These are phyloP conservation scores for Lepisosteus osseus DNA, from an alignment of 2,113 vertebrate species.

Conservation along the genomic window DNA sequence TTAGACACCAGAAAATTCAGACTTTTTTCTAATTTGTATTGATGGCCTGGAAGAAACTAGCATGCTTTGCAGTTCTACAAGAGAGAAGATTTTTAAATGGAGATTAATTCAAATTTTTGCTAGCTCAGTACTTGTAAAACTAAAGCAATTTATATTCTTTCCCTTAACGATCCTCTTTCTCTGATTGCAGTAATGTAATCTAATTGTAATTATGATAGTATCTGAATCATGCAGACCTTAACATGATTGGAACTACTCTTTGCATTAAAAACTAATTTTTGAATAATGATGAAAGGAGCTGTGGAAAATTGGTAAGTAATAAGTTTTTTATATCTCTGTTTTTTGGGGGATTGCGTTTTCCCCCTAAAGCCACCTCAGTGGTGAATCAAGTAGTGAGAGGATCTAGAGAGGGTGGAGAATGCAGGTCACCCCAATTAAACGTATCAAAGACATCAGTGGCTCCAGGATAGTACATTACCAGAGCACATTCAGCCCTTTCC, in stretches of 20 bases:
- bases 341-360: constrained; percentile 45
- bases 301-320: constrained; percentile 99
- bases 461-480: constrained; percentile 38
- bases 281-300: constrained; percentile 99
- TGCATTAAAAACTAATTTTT: constrained; percentile 99
- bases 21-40: constrained; percentile 96
- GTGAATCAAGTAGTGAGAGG: constrained; percentile 47
- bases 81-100: constrained; percentile 98
- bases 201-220: constrained; percentile 99
- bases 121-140: constrained; percentile 99
- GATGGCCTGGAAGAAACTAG: constrained; percentile 93
- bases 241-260: constrained; percentile 99
- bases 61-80: constrained; percentile 93
- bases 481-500: constrained; percentile 49
- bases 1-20: constrained; percentile 54
- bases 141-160: constrained; percentile 99
- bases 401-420: constrained; percentile 32
- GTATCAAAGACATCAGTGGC: constrained; percentile 57
- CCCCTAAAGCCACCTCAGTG: constrained; percentile 48
- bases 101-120: constrained; percentile 99
- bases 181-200: constrained; percentile 99
- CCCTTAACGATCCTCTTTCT: constrained; percentile 98
- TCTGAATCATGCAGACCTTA: constrained; percentile 98
- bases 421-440: constrained; percentile 64
- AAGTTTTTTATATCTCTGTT: constrained; percentile 82